phyloP scores from a whole-genome alignment of 2,888 invertebrate genomes.

The Ischnus inquisitorius region DNA sequence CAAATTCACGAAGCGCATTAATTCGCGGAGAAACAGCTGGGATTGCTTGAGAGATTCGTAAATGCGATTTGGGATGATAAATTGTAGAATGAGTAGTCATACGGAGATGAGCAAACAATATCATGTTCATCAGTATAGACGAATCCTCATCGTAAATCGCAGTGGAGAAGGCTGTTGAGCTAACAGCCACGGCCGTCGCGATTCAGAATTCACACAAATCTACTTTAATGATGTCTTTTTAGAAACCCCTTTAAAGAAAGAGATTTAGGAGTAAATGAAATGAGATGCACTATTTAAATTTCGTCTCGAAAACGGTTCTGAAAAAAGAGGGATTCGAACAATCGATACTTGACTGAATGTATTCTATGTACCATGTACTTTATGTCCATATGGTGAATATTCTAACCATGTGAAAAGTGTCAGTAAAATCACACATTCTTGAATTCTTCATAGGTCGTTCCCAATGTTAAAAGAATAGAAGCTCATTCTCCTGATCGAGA shows the following conservation, averaged over 20 bases:
- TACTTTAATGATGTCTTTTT: neutral
- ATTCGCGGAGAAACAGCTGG: neutral
- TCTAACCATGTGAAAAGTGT: neutral
- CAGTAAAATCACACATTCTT: neutral
- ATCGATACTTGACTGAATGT: neutral
- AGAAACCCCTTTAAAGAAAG: neutral
- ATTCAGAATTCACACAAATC: neutral
- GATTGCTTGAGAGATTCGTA: neutral
- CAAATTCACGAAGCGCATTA: neutral
- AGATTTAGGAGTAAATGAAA: no score
- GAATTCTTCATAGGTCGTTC: neutral
- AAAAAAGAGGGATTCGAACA: no score
- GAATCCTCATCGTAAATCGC: neutral
- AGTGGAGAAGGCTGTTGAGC: neutral
- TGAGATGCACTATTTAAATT: no score
- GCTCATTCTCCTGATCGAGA: slow-evolving; percentile 8
- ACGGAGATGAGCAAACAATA: neutral
- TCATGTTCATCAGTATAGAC: neutral
- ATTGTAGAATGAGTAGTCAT: slow-evolving; percentile 7
- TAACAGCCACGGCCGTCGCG: neutral
- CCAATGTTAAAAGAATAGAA: neutral
- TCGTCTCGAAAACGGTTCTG: no score
- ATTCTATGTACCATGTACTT: neutral
- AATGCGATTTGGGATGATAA: slow-evolving; percentile 25
- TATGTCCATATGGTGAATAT: neutral